Conservation (phyloP, 2,888 invertebrate species). For the Serrognathus titanus region DNA sequence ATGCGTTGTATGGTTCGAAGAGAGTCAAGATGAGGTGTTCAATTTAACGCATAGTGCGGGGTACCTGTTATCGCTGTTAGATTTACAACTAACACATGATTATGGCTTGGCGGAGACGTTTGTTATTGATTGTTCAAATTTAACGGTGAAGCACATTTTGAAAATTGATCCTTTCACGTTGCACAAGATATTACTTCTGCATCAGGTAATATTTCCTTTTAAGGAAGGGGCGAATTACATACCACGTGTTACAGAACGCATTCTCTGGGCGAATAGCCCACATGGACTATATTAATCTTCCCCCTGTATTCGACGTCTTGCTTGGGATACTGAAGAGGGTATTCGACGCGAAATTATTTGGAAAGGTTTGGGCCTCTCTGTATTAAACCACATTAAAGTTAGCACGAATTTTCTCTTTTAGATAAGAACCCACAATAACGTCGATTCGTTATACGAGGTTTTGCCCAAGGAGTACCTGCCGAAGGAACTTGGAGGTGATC, state of each 20-base stretch:
- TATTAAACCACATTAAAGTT: no score
- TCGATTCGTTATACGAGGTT: constrained; percentile 8
- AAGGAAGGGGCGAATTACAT: neutral
- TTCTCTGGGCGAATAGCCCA: neutral
- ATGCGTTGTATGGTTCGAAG: neutral
- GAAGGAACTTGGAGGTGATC: constrained; percentile 12
- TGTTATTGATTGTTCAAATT: neutral
- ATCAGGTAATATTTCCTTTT: neutral
- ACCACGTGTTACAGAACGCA: neutral
- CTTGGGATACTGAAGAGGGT: neutral
- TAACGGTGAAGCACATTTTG: neutral
- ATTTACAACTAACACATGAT: neutral
- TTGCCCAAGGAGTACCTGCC: constrained; percentile 11
- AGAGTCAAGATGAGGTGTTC: neutral
- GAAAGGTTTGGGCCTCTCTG: neutral
- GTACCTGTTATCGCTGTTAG: neutral
- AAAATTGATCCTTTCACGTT: neutral
- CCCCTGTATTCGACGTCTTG: neutral
- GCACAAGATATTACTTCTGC: neutral
- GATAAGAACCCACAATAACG: constrained; percentile 11
- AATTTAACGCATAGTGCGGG: neutral
- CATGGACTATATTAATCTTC: neutral
- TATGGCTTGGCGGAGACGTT: neutral
- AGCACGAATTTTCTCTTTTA: neutral
- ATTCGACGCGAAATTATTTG: neutral